These are phyloP conservation scores for Tetragonula clypearis DNA, from an alignment of 1,140 invertebrate genomes.

Conservation along the genomic window DNA sequence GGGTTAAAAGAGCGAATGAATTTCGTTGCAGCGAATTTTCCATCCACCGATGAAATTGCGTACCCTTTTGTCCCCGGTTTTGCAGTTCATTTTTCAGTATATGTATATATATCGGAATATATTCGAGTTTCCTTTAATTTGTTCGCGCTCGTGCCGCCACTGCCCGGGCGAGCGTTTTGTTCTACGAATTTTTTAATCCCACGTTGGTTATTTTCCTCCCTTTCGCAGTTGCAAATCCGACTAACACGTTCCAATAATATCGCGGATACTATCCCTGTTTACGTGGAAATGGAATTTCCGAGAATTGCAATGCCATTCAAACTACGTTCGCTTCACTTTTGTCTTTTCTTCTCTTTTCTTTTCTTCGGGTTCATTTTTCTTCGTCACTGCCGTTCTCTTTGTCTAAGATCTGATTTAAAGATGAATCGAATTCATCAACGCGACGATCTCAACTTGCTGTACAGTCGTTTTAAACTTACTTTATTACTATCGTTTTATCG, in stretches of 20 bases:
- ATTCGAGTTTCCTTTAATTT: conserved; percentile 8
- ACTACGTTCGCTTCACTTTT: neutral
- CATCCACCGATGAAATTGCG: neutral
- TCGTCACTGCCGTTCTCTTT: too few relatives aligned
- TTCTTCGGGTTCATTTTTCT: too few relatives aligned
- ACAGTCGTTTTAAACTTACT: too few relatives aligned
- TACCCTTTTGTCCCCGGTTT: conserved; percentile 5
- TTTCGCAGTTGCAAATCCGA: neutral
- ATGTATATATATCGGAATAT: neutral
- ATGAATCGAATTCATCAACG: too few relatives aligned
- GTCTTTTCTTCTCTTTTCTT: neutral
- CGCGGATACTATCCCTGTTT: neutral
- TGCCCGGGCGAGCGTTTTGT: neutral
- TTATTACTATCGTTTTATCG: too few relatives aligned
- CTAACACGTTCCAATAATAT: neutral
- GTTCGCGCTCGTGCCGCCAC: neutral
- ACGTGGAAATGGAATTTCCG: neutral
- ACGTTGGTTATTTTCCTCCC: neutral
- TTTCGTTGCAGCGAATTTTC: neutral
- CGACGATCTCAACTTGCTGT: too few relatives aligned
- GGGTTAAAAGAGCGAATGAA: conserved; percentile 26
- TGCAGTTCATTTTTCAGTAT: neutral
- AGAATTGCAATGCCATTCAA: neutral
- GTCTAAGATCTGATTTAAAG: too few relatives aligned
- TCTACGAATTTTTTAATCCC: neutral